Percentiles rank a stretch among this genome's conserved stretches.
Evolutionary conservation across 2,888 invertebrate species (phyloP).

Genomic region (Aspidapion aeneum): DNA sequence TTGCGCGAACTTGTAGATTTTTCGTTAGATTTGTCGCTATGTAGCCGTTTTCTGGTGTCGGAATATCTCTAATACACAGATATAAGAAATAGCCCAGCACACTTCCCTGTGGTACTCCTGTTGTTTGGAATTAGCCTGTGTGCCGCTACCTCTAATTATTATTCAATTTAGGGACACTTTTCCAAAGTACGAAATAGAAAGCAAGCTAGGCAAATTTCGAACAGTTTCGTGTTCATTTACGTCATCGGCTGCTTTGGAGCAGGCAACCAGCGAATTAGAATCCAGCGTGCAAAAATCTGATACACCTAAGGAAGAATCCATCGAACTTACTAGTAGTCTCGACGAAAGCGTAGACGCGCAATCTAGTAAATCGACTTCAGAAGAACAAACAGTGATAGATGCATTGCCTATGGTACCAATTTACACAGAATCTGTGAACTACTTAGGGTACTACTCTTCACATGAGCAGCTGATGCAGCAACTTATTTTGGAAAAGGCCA

Average conservation of each 20-base stretch:
- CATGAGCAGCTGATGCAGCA: conserved; percentile 65
- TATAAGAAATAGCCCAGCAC: no score
- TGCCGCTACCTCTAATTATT: no score
- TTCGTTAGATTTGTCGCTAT: no score
- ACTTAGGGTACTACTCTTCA: conserved; percentile 65
- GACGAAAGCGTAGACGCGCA: conserved; percentile 31
- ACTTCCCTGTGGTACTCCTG: no score
- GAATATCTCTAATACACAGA: no score
- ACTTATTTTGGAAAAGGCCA: conserved; percentile 56
- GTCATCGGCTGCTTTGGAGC: conserved; percentile 33
- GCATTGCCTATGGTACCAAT: conserved; percentile 39
- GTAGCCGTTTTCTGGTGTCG: no score
- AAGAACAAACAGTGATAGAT: conserved; percentile 17
- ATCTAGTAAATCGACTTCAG: conserved; percentile 23
- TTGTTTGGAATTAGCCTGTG: no score
- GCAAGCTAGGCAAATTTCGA: conserved; percentile 58
- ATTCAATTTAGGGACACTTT: conserved; percentile 51
- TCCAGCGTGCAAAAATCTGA: conserved; percentile 23
- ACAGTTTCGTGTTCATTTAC: conserved; percentile 50
- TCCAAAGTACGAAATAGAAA: conserved; percentile 60
- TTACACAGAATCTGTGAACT: conserved; percentile 62
- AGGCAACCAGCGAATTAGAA: conserved; percentile 27
- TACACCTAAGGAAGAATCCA: conserved; percentile 20
- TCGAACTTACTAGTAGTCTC: not conserved
- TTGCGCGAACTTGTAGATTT: no score